Base-by-base conservation (phyloP, 2,888 invertebrate genomes). In the Ellobium chinense region DNA sequence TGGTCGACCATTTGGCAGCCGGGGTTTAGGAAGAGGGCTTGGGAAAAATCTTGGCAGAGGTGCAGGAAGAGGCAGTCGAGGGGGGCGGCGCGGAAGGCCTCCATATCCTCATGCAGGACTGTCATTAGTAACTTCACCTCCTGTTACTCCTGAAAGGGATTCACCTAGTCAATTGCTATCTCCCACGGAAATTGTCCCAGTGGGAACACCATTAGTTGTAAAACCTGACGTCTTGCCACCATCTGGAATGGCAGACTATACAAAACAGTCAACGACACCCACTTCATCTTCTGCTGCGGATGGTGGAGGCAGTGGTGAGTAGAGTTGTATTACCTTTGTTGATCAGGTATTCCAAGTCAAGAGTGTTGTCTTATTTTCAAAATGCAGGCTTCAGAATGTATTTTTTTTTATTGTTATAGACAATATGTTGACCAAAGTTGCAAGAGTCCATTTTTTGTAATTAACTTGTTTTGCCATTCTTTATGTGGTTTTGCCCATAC, bases 201-300 rank as follows among this genome's bases (percentile, higher is more conserved):
- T 58, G n/a, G 18, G 21, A 21, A 27, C 37, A 29, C 56, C 58
- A 60, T 36, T 72, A 37, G 31, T 27, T 14, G 4, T 34, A 29
- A 78, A 29, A 36, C 27, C 72, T 12, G 65, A 54, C 21, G 27
- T 56, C 12, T 31, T 36, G 24, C 65, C 54, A 12, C 36, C 72
- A 18, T 5, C 54, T 4, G 72, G 72, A 54, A 78, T 78, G 78
- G 70, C 78, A 36, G 78, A 70, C 4, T 65, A n/a, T 62, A 2
- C 65, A 34, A 63, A 39, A 54, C 78, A 78, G 56, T 5, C 72
- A 21, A 18, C 65, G 7, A 31, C 34, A 29, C 24, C 72, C 46
- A n/a, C 72, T 27, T 7, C 72, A 14, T 46, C 72, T 14, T 4
- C 18, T 46, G 46, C 12, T 18, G 21, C 12, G 1, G 78, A 78